Conservation (phyloP, 2,888 invertebrate genomes). For the Dryocosmus kuriphilus region DNA sequence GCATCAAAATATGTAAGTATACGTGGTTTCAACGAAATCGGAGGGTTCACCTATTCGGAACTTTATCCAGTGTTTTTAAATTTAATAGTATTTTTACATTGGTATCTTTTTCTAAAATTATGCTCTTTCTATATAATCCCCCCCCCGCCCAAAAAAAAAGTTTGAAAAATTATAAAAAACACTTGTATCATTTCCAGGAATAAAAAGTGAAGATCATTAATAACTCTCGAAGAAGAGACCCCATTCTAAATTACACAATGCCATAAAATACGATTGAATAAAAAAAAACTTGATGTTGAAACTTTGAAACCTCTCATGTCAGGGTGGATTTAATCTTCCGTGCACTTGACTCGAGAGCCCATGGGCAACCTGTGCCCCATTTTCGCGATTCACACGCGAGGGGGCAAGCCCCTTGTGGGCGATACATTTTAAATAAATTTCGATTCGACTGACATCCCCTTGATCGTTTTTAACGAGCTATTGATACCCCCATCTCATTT, state of each 20-base stretch:
- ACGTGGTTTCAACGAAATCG: too few relatives aligned
- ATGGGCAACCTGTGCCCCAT: slow-evolving; percentile 70
- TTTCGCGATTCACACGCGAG: slow-evolving; percentile 68
- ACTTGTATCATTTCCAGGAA: too few relatives aligned
- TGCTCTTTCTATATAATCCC: too few relatives aligned
- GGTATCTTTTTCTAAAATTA: too few relatives aligned
- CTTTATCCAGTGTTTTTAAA: too few relatives aligned
- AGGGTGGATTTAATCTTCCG: slow-evolving; percentile 62
- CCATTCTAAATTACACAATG: not conserved
- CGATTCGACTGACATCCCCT: slow-evolving; percentile 66
- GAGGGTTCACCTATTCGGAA: too few relatives aligned
- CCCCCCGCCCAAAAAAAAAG: too few relatives aligned
- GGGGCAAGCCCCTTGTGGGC: slow-evolving; percentile 49
- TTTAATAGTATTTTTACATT: too few relatives aligned
- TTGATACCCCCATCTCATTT: slow-evolving; percentile 70
- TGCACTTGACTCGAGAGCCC: slow-evolving; percentile 70
- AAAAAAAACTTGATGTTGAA: not conserved
- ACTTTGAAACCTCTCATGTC: slow-evolving; percentile 20
- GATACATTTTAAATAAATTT: slow-evolving; percentile 76
- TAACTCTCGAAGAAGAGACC: not conserved
- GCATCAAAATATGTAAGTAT: too few relatives aligned
- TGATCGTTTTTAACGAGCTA: slow-evolving; percentile 75
- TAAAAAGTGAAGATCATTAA: not conserved
- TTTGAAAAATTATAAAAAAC: too few relatives aligned
- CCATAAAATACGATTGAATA: not conserved